Conservation (phyloP, 2,113 vertebrate genomes). For the Oreochromis niloticus region DNA sequence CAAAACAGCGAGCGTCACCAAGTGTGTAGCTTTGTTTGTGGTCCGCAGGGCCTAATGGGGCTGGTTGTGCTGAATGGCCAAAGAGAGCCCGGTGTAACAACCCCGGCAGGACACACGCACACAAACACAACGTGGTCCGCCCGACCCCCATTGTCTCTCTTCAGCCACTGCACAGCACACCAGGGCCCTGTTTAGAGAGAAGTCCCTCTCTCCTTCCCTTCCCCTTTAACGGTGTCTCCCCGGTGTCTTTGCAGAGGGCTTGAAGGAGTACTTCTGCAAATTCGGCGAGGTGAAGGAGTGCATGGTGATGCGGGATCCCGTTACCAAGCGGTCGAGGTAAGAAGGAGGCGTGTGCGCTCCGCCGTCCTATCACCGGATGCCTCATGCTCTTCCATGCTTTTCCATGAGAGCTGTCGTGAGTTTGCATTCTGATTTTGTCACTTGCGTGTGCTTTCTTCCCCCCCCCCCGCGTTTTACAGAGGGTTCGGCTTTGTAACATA, state of each 20-base stretch:
- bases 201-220: not conserved
- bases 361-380: slow-evolving; percentile 53
- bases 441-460: not conserved
- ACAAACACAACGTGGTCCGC: slow-evolving; percentile 62
- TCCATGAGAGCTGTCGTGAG: not conserved
- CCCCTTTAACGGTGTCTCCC: not conserved
- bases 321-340: slow-evolving; percentile 99
- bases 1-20: slow-evolving; percentile 28
- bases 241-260: slow-evolving; percentile 77
- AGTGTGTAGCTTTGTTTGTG: slow-evolving; percentile 32
- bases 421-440: not conserved
- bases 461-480: slow-evolving; percentile 53
- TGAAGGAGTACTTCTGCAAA: slow-evolving; percentile 97
- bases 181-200: not conserved
- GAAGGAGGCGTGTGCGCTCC: slow-evolving; percentile 65
- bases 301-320: slow-evolving; percentile 97
- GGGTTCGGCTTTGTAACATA: slow-evolving; percentile 97
- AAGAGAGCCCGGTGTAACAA: not conserved
- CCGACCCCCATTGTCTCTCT: slow-evolving; percentile 53
- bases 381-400: slow-evolving; percentile 19
- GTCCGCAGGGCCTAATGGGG: slow-evolving; percentile 30
- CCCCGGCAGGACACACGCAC: slow-evolving; percentile 16
- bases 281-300: slow-evolving; percentile 98
- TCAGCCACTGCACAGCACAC: not conserved
- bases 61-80: slow-evolving; percentile 5